Evolutionary conservation across 1,140 invertebrate genomes (phyloP).

Genomic region (Anoplolepis gracilipes): DNA sequence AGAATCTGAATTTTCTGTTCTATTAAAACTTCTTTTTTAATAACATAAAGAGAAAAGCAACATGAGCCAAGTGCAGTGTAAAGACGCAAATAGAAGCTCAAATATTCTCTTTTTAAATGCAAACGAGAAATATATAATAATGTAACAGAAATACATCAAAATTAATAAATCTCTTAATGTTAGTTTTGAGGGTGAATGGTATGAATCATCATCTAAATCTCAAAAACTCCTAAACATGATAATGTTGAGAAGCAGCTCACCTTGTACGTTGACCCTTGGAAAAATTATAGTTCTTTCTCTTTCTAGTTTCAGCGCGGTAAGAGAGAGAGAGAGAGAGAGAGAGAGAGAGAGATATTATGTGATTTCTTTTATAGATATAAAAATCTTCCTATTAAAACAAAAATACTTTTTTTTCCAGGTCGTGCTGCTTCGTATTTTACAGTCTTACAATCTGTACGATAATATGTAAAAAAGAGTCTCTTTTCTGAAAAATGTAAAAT

Average conservation of each 20-base stretch:
- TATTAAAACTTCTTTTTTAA: too few species aligned
- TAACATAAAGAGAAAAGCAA: too few species aligned
- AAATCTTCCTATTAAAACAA: not conserved
- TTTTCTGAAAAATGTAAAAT: not conserved
- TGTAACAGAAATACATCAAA: too few species aligned
- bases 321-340: too few species aligned
- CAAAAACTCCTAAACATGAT: constrained; percentile 69
- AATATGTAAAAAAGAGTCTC: not conserved
- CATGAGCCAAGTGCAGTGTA: too few species aligned
- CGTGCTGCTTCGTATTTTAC: constrained; percentile 37
- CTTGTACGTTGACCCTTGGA: constrained; percentile 71
- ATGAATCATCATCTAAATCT: constrained; percentile 62
- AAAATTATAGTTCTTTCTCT: constrained; percentile 73
- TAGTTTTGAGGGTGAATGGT: constrained; percentile 71
- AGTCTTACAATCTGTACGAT: not conserved
- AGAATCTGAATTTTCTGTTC: not conserved
- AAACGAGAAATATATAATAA: constrained; percentile 57
- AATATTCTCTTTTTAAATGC: too few species aligned
- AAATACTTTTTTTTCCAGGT: constrained; percentile 8
- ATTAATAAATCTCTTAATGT: not conserved
- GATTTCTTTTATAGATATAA: too few species aligned
- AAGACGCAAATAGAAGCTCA: too few species aligned
- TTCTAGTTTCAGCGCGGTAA: constrained; percentile 74
- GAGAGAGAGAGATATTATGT: not conserved
- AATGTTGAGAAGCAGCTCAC: constrained; percentile 65